Conservation (phyloP, 2,888 invertebrate species). For the Pollenia angustigena region DNA sequence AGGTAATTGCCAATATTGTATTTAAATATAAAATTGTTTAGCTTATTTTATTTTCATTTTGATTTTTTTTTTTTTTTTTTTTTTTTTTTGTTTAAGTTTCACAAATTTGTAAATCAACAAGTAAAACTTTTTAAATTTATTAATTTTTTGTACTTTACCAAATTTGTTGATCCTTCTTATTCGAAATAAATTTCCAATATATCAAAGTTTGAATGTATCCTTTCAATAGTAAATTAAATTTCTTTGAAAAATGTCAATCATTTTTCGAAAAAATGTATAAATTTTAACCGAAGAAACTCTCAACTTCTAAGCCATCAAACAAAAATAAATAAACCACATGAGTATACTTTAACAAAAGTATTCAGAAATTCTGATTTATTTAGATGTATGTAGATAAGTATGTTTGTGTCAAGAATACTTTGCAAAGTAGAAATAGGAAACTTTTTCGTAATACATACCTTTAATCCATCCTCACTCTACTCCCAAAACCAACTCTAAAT, state of each 20-base stretch:
- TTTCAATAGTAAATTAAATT: slow-evolving; percentile 54
- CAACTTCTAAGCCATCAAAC: not conserved
- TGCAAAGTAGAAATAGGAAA: not conserved
- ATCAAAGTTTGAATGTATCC: slow-evolving; percentile 34
- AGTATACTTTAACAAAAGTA: slow-evolving; percentile 22
- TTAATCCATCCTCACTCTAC: not conserved
- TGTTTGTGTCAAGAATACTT: not conserved
- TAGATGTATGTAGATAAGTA: not conserved
- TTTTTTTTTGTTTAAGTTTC: too few relatives aligned
- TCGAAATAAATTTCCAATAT: slow-evolving; percentile 40
- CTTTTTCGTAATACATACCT: not conserved
- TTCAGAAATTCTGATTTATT: slow-evolving; percentile 20
- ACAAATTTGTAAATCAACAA: too few relatives aligned
- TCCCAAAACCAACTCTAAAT: too few relatives aligned
- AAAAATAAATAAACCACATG: slow-evolving; percentile 14
- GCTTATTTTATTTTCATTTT: too few relatives aligned
- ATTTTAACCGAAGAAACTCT: not conserved
- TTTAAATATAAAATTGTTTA: too few relatives aligned
- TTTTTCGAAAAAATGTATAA: not conserved
- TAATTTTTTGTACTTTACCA: not conserved
- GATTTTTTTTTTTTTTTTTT: too few relatives aligned
- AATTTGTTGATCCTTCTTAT: slow-evolving; percentile 19
- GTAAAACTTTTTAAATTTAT: too few relatives aligned
- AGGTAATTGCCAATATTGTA: too few relatives aligned
- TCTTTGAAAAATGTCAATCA: slow-evolving; percentile 53